Base-by-base conservation (phyloP, 2,797 vertebrate genomes). In the Ficedula albicollis region DNA sequence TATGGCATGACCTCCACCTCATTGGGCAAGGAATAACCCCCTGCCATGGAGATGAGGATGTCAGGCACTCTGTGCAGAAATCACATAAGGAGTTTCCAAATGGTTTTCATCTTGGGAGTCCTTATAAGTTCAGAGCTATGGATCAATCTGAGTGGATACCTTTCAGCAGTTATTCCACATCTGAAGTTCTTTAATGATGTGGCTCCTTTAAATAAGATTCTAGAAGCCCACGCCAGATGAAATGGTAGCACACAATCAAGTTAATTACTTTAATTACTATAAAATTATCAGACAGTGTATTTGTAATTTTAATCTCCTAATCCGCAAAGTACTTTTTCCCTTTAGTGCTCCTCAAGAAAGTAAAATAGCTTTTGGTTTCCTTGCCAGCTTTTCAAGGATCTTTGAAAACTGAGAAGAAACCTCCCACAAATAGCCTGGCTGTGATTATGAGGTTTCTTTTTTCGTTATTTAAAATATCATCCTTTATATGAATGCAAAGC, bases 231-330 rank as follows among this genome's bases (percentile, higher is more conserved):
- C 55, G 34, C 63, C 34, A 79, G 30, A 56, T 90, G 77, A 73
- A 90, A 89, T 70, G 30, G 75, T 84, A 74, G 27, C 16, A 41
- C 22, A 13, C 70, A 81, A 87, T 93, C 70, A 62, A 68, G 81
- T 76, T 90, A 96, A 97, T 94, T 15, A 88, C 78, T 95, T 94
- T 96, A 96, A 97, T 96, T 94, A 13, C 94, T 84, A 64, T 58
- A 64, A 94, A 92, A 95, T 95, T 87, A 91, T 94, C 75, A 88
- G 87, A 41, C 8, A 18, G 70, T 73, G 48, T 74, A 82, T 93
- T 94, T 93, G 89, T 91, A 84, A 91, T 86, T 96, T 92, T 94
- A 90, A 94, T 93, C 93, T 95, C 86, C 84, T 96, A 82, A 96
- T 96, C 95, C 23, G 0, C 70, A 94, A 95, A 96, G 79, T 90